Evolutionary conservation across 2,113 vertebrate genomes (phyloP).

Genomic region (Malurus cyaneus): DNA sequence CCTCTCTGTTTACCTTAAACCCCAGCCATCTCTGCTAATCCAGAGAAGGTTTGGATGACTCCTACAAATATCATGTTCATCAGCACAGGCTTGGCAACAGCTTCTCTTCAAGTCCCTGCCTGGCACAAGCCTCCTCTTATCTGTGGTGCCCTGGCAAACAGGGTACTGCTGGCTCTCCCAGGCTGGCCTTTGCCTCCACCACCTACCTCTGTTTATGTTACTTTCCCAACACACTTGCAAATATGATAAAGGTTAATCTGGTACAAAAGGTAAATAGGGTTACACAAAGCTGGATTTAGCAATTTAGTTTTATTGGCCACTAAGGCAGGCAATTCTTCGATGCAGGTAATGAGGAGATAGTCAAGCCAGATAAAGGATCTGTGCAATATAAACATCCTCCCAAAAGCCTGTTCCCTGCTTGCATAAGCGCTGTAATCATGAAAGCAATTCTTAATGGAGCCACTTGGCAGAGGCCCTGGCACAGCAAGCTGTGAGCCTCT

Average conservation of each 20-base stretch:
- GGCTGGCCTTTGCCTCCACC: conserved; percentile 53
- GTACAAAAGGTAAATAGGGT: conserved; percentile 62
- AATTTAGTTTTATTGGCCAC: conserved; percentile 59
- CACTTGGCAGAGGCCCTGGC: conserved; percentile 56
- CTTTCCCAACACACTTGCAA: conserved; percentile 59
- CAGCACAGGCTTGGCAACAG: background rate
- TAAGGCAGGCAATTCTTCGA: conserved; percentile 60
- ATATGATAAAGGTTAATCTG: conserved; percentile 67
- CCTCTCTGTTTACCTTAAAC: background rate
- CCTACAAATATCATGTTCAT: background rate
- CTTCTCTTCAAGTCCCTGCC: background rate
- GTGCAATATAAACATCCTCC: conserved; percentile 68
- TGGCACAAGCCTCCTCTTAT: conserved; percentile 41
- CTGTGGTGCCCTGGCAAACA: conserved; percentile 20
- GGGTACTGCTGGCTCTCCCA: background rate
- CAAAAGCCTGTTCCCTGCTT: conserved; percentile 29
- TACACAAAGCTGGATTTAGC: conserved; percentile 67
- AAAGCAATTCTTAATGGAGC: conserved; percentile 59
- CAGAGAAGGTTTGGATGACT: background rate
- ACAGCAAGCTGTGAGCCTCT: conserved; percentile 52
- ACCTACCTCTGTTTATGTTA: conserved; percentile 62
- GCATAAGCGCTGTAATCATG: conserved; percentile 47
- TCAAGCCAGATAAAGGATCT: conserved; percentile 54
- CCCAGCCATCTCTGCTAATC: background rate
- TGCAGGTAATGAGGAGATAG: conserved; percentile 62